Base-by-base conservation (phyloP, 2,797 vertebrate species). In the Micromesistius poutassou region DNA sequence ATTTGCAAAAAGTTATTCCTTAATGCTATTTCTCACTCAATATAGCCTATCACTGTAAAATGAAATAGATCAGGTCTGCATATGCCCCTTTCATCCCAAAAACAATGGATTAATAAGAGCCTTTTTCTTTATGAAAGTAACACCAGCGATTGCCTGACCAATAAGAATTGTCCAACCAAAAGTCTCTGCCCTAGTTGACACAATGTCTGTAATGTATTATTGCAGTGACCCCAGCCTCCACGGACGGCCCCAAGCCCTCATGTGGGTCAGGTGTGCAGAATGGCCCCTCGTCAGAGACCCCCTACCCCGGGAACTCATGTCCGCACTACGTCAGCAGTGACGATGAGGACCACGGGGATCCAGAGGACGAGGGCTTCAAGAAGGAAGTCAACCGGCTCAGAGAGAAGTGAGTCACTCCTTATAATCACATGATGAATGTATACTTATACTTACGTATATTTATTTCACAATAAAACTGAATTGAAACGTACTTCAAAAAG, bases 311-410 rank as follows among this genome's bases (percentile, higher is more conserved):
- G 83, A 91, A 78, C 83, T 92, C 95, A 76, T 94, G 94, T 0
- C 91, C 92, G 80, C 94, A 93, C 86, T 95, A 96, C 38, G 50
- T 81, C 80, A 98, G 97, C 83, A 97, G 98, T 90, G 98, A 97
- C 91, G 96, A 97, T 0, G 97, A 98, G 76, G 96, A 96, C 0
- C 97, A 98, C 83, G 98, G 97, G 0, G 97, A 96, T 79, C 87
- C 90, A 0, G 97, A 98, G 85, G 95, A 98, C 5, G 97, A 97
- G 87, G 94, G 95, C 80, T 91, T 98, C 86, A 96, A 95, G 80
- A 93, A 91, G 85, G 97, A 98, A 84, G 94, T 99, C 5, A 95
- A 94, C 79, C 92, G 89, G 73, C 94, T 99, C 74, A 92, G 95
- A 84, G 97, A 99, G 88, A 97, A 96, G 98, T 99, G 91, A 79